These are phyloP conservation scores for Ochropleura plecta DNA, from an alignment of 2,888 invertebrate species.

Conservation along the genomic window DNA sequence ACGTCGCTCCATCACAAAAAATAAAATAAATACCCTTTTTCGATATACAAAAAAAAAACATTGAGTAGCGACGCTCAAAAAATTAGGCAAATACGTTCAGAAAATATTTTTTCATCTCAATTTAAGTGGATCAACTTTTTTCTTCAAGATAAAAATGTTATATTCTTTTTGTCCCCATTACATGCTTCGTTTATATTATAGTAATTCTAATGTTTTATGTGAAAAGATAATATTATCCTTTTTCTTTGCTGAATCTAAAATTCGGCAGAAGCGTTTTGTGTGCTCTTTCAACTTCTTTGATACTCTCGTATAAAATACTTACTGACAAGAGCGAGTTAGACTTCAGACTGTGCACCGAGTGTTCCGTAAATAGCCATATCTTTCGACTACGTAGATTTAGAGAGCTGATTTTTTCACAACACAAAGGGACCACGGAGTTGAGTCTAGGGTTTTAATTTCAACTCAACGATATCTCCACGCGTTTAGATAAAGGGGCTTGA, in stretches of 20 bases:
- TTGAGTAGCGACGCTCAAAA: slow-evolving; percentile 13
- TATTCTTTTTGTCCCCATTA: slow-evolving; percentile 35
- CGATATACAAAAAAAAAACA: not conserved
- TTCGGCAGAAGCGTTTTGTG: not conserved
- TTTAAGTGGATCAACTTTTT: slow-evolving; percentile 28
- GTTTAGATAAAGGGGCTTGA: too few relatives aligned
- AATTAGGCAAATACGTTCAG: slow-evolving; percentile 34
- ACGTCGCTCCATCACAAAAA: not conserved
- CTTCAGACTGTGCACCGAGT: too few relatives aligned
- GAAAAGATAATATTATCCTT: slow-evolving; percentile 24
- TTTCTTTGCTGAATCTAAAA: slow-evolving; percentile 4
- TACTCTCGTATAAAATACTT: not conserved
- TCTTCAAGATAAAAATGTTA: slow-evolving; percentile 18
- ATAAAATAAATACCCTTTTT: slow-evolving; percentile 7
- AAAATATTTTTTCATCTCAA: slow-evolving; percentile 27
- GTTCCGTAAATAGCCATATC: too few relatives aligned
- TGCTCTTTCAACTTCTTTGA: not conserved
- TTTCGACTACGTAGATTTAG: too few relatives aligned
- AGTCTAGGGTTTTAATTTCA: too few relatives aligned
- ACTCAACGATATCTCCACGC: too few relatives aligned
- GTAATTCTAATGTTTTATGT: slow-evolving; percentile 25
- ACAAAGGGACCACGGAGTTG: too few relatives aligned
- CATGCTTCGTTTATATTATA: slow-evolving; percentile 27
- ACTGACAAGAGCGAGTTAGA: not conserved
- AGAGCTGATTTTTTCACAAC: too few relatives aligned